These are phyloP conservation scores for Aphaenogaster ashmeadi DNA, from an alignment of 1,140 invertebrate genomes.

Conservation along the genomic window DNA sequence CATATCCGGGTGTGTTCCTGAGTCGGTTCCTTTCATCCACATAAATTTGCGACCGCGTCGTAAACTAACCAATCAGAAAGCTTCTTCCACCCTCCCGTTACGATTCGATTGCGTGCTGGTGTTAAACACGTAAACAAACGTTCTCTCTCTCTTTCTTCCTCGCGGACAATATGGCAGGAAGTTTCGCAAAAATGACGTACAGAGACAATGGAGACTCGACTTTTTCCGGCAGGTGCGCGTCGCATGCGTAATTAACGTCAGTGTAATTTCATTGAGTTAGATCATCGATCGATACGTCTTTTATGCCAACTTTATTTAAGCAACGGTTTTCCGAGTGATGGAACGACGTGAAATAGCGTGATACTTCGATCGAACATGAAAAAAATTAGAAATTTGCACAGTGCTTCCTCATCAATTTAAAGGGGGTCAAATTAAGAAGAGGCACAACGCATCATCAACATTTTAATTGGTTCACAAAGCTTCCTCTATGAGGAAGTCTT, in stretches of 20 bases:
- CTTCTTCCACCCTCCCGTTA: constrained; percentile 8
- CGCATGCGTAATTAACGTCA: constrained; percentile 16
- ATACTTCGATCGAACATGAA: neutral
- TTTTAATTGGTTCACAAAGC: no score
- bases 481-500: no score
- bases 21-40: neutral
- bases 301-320: neutral
- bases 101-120: constrained; percentile 39
- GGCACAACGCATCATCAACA: no score
- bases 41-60: constrained; percentile 50
- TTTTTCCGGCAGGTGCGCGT: constrained; percentile 25
- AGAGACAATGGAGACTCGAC: constrained; percentile 4
- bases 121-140: constrained; percentile 15
- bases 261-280: constrained; percentile 6
- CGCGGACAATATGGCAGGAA: constrained; percentile 23
- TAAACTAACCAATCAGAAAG: constrained; percentile 7
- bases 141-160: neutral
- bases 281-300: neutral
- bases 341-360: neutral
- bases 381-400: neutral
- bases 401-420: no score
- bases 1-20: constrained; percentile 20
- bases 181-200: constrained; percentile 46
- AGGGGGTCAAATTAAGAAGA: no score
- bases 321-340: neutral